Percentiles rank a stretch among this genome's conserved stretches.
phyloP scores from a whole-genome alignment of 2,113 vertebrate species.

The Ophiodon elongatus region DNA sequence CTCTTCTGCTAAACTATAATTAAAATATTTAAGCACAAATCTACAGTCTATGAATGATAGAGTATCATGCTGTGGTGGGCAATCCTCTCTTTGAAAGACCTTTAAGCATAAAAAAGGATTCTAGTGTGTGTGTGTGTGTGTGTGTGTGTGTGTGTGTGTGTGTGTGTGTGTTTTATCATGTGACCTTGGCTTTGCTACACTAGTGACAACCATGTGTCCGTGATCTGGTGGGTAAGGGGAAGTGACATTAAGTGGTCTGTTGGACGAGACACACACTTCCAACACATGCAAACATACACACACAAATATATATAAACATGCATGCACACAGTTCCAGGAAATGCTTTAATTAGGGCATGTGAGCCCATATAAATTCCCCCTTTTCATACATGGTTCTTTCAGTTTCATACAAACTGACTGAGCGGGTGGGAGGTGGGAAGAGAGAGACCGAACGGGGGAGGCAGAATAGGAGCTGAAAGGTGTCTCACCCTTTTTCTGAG shows the following conservation, averaged over 20 bases:
- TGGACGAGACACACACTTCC: slow-evolving; percentile 36
- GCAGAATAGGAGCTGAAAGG: slow-evolving; percentile 53
- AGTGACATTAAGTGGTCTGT: slow-evolving; percentile 74
- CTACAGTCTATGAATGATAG: not conserved
- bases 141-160: slow-evolving; percentile 21
- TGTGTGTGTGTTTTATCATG: slow-evolving; percentile 60
- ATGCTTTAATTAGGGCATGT: slow-evolving; percentile 77
- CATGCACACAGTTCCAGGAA: slow-evolving; percentile 72
- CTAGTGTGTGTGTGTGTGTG: slow-evolving; percentile 17
- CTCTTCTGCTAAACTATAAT: not conserved
- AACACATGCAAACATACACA: slow-evolving; percentile 17
- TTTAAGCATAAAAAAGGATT: not conserved
- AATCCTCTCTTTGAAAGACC: not conserved
- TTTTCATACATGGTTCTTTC: slow-evolving; percentile 79
- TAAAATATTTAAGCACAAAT: slow-evolving; percentile 2
- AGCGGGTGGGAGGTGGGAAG: slow-evolving; percentile 65
- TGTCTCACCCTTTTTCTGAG: slow-evolving; percentile 39
- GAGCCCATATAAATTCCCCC: slow-evolving; percentile 81
- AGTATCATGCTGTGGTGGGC: not conserved
- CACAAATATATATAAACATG: slow-evolving; percentile 28
- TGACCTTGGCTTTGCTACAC: slow-evolving; percentile 62
- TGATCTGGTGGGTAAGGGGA: slow-evolving; percentile 64
- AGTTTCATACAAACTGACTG: slow-evolving; percentile 69
- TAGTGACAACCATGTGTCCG: slow-evolving; percentile 74
- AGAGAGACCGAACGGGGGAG: slow-evolving; percentile 41